Evolutionary conservation across 2,113 vertebrate species (phyloP).

Genomic region (Hippocampus barbouri): DNA sequence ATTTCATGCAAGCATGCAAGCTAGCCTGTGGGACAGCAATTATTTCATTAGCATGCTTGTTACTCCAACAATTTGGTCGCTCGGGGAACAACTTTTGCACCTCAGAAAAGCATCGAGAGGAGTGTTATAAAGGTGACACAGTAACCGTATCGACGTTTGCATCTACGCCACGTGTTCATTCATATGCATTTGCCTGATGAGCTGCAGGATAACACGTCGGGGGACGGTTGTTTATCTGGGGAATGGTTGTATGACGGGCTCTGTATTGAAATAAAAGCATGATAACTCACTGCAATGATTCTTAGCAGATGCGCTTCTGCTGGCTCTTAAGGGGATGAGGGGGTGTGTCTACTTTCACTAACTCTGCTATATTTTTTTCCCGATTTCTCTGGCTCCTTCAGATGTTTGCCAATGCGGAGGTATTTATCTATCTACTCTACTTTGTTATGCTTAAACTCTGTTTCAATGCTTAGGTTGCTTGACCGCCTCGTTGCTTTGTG

Average conservation of each 20-base stretch:
- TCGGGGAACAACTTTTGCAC: slow-evolving; percentile 22
- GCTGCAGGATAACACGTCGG: slow-evolving; percentile 47
- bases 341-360: slow-evolving; percentile 72
- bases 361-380: slow-evolving; percentile 63
- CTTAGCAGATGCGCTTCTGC: slow-evolving; percentile 58
- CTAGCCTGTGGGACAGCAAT: background rate
- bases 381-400: slow-evolving; percentile 77
- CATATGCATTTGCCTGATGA: slow-evolving; percentile 26
- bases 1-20: background rate
- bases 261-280: slow-evolving; percentile 58
- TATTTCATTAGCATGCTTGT: slow-evolving; percentile 5
- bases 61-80: background rate
- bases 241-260: slow-evolving; percentile 30
- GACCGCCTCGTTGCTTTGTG: slow-evolving; percentile 56
- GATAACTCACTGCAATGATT: slow-evolving; percentile 55
- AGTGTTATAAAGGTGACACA: slow-evolving; percentile 16
- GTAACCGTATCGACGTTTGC: background rate
- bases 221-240: slow-evolving; percentile 14
- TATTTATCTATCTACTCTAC: slow-evolving; percentile 69
- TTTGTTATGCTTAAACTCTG: slow-evolving; percentile 58
- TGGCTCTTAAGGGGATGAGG: slow-evolving; percentile 70
- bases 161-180: background rate
- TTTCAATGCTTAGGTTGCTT: slow-evolving; percentile 54
- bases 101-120: slow-evolving; percentile 12
- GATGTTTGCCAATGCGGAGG: slow-evolving; percentile 83